phyloP scores from a whole-genome alignment of 2,113 vertebrate genomes.

The Diphyllodes magnificus region DNA sequence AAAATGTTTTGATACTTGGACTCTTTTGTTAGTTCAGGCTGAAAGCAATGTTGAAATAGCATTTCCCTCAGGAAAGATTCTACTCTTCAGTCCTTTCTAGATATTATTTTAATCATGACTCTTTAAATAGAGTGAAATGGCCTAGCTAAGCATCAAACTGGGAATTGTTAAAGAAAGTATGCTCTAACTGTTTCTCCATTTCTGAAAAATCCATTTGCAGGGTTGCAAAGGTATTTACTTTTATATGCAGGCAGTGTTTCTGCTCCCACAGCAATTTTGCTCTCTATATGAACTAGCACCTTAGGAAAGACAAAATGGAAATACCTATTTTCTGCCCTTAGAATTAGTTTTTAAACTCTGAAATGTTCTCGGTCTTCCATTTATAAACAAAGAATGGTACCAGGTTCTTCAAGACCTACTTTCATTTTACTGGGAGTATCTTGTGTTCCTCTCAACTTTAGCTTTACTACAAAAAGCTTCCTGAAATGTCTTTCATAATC shows the following conservation, averaged over 20 bases:
- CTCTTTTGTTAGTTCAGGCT: background rate
- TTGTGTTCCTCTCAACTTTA: background rate
- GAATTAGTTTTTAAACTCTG: background rate
- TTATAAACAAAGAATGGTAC: background rate
- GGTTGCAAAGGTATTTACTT: background rate
- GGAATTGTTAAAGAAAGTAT: background rate
- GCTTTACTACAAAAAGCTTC: background rate
- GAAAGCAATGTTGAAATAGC: background rate
- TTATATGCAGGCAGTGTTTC: background rate
- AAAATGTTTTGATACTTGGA: background rate
- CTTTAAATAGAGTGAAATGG: background rate
- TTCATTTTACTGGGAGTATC: background rate
- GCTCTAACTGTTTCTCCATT: background rate
- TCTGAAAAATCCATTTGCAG: background rate
- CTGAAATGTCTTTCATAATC: background rate
- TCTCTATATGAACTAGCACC: background rate
- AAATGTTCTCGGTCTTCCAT: background rate
- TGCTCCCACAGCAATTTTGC: constrained; percentile 4
- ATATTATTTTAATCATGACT: constrained; percentile 21
- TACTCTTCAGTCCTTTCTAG: background rate
- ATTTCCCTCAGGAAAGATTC: background rate
- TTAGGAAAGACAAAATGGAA: background rate
- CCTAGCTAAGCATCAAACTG: background rate
- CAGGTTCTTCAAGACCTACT: background rate
- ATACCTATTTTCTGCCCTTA: background rate